These are phyloP conservation scores for Miichthys miiuy DNA, from an alignment of 2,797 vertebrate genomes.

Conservation along the genomic window DNA sequence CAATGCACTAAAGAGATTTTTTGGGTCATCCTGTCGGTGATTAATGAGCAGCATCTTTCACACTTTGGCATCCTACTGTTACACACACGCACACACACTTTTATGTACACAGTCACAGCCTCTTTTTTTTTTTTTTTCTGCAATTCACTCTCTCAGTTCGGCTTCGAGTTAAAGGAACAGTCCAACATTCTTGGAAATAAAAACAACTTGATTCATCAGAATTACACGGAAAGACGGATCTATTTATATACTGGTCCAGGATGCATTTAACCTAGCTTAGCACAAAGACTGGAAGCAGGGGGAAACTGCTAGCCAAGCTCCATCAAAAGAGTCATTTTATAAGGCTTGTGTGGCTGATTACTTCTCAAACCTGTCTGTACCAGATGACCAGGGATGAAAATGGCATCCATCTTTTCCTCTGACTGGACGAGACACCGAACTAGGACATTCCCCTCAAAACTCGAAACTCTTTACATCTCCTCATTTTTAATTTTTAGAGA, in stretches of 20 bases:
- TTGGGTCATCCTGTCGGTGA: conserved; percentile 25
- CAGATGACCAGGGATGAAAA: not conserved
- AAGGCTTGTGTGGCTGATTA: not conserved
- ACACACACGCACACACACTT: not conserved
- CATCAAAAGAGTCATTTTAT: too few relatives aligned
- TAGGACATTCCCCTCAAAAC: not conserved
- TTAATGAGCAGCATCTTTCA: conserved; percentile 38
- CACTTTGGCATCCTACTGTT: not conserved
- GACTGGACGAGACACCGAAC: not conserved
- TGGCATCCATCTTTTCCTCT: not conserved
- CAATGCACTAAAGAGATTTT: conserved; percentile 15
- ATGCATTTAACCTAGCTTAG: not conserved
- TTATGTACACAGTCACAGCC: not conserved
- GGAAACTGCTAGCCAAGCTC: too few relatives aligned
- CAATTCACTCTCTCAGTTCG: not conserved
- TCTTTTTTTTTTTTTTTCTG: not conserved
- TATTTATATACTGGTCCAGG: not conserved
- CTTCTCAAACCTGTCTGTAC: not conserved
- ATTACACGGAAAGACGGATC: not conserved
- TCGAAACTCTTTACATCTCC: not conserved
- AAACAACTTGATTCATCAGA: not conserved
- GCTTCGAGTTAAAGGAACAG: not conserved
- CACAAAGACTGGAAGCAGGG: not conserved
- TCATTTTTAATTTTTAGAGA: conserved; percentile 38
- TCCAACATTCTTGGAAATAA: not conserved